A percentile compares a stretch with the other conserved stretches of the same genome.
phyloP scores from a whole-genome alignment of 1,140 invertebrate genomes.

The Apis cerana region DNA sequence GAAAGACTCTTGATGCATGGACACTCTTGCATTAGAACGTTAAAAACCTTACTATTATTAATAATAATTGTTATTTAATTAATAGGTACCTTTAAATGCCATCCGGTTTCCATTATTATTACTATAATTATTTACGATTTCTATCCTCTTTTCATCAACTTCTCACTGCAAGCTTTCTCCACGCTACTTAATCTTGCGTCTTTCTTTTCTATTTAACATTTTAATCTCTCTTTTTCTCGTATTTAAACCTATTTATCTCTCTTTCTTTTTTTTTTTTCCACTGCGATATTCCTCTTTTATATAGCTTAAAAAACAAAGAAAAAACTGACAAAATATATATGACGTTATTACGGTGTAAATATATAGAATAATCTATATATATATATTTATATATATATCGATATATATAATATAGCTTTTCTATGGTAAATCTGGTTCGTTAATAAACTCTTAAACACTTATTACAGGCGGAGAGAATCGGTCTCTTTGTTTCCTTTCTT shows the following conservation, averaged over 20 bases:
- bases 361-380: constrained; percentile 51
- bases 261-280: not conserved
- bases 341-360: constrained; percentile 56
- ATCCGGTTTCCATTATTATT: constrained; percentile 64
- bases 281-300: constrained; percentile 43
- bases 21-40: constrained; percentile 42
- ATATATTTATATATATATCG: constrained; percentile 50
- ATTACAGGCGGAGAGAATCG: constrained; percentile 63
- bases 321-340: constrained; percentile 69
- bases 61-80: constrained; percentile 63
- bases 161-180: not conserved
- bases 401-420: constrained; percentile 64
- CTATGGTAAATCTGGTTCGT: constrained; percentile 57
- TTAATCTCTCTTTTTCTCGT: constrained; percentile 14
- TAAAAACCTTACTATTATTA: constrained; percentile 49
- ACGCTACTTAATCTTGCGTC: not conserved
- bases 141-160: not conserved
- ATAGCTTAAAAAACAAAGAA: constrained; percentile 47
- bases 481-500: constrained; percentile 38
- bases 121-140: constrained; percentile 26
- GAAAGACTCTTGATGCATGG: constrained; percentile 55
- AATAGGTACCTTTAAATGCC: constrained; percentile 74
- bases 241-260: constrained; percentile 26
- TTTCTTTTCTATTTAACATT: not conserved
- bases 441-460: constrained; percentile 57